These are phyloP conservation scores for Ophion ventricosus DNA, from an alignment of 2,888 invertebrate species.

Conservation along the genomic window DNA sequence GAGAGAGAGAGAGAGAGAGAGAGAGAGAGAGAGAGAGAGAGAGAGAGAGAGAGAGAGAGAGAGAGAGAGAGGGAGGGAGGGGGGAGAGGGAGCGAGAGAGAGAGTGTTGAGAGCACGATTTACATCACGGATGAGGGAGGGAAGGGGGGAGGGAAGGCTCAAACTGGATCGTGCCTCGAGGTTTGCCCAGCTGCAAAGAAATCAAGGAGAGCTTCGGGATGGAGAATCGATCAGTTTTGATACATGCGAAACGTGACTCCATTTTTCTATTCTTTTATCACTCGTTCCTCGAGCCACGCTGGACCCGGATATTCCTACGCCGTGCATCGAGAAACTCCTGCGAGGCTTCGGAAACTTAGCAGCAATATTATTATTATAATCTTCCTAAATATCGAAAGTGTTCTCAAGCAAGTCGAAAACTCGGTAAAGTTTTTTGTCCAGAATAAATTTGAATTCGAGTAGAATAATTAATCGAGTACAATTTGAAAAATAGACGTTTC, in stretches of 20 bases:
- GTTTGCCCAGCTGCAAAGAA: constrained; percentile 18
- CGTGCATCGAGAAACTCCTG: neutral
- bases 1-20: too few relatives aligned
- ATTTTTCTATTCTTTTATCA: constrained; percentile 48
- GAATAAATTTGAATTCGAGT: too few relatives aligned
- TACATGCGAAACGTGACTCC: constrained; percentile 63
- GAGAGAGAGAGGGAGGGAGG: too few relatives aligned
- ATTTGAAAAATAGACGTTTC: too few relatives aligned
- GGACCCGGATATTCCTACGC: constrained; percentile 43
- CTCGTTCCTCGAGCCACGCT: constrained; percentile 24
- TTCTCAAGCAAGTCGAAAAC: too few relatives aligned
- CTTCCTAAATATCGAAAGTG: too few relatives aligned
- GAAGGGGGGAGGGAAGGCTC: neutral
- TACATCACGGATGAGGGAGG: constrained; percentile 47
- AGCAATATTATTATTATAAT: neutral
- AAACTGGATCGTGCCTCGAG: constrained; percentile 55
- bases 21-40: too few relatives aligned
- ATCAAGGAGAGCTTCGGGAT: constrained; percentile 17
- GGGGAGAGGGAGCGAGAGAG: too few relatives aligned
- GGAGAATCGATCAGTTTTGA: constrained; percentile 63
- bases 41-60: too few relatives aligned
- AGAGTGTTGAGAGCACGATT: constrained; percentile 46
- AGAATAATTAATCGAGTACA: too few relatives aligned
- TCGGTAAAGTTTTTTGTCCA: too few relatives aligned
- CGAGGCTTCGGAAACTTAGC: neutral